Evolutionary conservation across 2,888 invertebrate species (phyloP).

Genomic region (Neelides folsomi): DNA sequence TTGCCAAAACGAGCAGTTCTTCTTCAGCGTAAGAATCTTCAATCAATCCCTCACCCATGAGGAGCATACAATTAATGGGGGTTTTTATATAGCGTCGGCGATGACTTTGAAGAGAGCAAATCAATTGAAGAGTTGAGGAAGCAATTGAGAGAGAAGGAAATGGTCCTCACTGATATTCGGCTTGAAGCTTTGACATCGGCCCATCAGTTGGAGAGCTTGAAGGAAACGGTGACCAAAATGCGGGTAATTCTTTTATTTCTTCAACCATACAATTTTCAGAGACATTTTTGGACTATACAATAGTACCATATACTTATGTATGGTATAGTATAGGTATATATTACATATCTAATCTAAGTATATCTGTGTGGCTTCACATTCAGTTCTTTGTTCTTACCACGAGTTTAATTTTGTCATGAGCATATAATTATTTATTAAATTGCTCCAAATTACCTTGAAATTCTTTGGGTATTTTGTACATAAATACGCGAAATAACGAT

Average conservation of each 20-base stretch:
- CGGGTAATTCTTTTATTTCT: slow-evolving; percentile 48
- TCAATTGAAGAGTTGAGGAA: slow-evolving; percentile 70
- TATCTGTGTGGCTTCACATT: too few relatives aligned
- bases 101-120: slow-evolving; percentile 35
- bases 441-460: too few relatives aligned
- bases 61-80: neutral
- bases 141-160: slow-evolving; percentile 87
- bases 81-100: neutral
- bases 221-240: slow-evolving; percentile 95
- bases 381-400: too few relatives aligned
- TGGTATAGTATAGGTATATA: too few relatives aligned
- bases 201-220: slow-evolving; percentile 88
- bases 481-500: too few relatives aligned
- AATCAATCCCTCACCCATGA: neutral
- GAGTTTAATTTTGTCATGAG: too few relatives aligned
- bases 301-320: too few relatives aligned
- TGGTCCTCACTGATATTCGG: slow-evolving; percentile 88
- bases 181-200: slow-evolving; percentile 93
- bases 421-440: too few relatives aligned
- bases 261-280: too few relatives aligned
- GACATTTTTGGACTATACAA: too few relatives aligned
- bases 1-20: slow-evolving; percentile 39
- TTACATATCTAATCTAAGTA: too few relatives aligned
- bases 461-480: too few relatives aligned
- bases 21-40: slow-evolving; percentile 40